These are phyloP conservation scores for Conomelus anceps DNA, from an alignment of 2,888 invertebrate genomes.

Conservation along the genomic window DNA sequence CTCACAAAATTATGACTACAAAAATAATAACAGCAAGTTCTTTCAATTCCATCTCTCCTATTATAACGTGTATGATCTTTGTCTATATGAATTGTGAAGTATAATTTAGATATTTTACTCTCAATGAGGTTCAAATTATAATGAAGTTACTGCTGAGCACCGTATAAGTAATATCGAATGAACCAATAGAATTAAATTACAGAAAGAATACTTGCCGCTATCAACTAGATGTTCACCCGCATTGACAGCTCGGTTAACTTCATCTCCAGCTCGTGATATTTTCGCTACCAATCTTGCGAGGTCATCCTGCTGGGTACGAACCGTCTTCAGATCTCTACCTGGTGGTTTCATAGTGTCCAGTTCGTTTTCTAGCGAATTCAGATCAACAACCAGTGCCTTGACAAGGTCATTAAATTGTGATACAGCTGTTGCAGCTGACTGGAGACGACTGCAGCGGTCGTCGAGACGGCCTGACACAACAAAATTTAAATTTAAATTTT, in stretches of 20 bases:
- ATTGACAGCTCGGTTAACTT: constrained; percentile 56
- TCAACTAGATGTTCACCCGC: constrained; percentile 66
- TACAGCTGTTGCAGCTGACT: constrained; percentile 79
- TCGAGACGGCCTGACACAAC: constrained; percentile 52
- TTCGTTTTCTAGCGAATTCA: constrained; percentile 74
- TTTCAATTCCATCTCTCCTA: too few relatives aligned
- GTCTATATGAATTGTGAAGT: too few relatives aligned
- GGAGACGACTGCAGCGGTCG: constrained; percentile 70
- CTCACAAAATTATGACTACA: too few relatives aligned
- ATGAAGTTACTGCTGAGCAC: too few relatives aligned
- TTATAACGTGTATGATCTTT: too few relatives aligned
- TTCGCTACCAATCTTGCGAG: constrained; percentile 59
- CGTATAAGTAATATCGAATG: too few relatives aligned
- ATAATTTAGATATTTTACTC: too few relatives aligned
- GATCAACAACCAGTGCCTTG: constrained; percentile 66
- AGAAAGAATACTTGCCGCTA: constrained; percentile 3
- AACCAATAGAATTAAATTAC: too few relatives aligned
- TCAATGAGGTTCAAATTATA: too few relatives aligned
- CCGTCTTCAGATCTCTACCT: constrained; percentile 78
- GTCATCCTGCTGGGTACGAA: constrained; percentile 77
- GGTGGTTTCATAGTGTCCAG: constrained; percentile 79
- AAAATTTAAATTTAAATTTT: constrained; percentile 30
- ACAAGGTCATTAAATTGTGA: constrained; percentile 84
- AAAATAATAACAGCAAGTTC: too few relatives aligned
- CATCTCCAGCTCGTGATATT: constrained; percentile 36